phyloP scores from a whole-genome alignment of 1,140 invertebrate genomes.

The Dendroctonus ponderosae region DNA sequence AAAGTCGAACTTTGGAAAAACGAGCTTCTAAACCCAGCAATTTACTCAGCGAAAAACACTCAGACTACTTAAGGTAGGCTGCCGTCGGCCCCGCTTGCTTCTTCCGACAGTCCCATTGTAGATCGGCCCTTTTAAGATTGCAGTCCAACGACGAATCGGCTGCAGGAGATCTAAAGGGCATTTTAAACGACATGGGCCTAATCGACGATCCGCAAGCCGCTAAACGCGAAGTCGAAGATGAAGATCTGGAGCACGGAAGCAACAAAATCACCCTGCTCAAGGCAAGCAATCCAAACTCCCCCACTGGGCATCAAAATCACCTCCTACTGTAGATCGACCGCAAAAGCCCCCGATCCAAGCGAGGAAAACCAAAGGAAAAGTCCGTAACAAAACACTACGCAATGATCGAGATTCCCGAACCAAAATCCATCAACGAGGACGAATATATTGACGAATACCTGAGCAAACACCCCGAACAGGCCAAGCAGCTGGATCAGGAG shows the following conservation, averaged over 20 bases:
- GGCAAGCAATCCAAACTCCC: not conserved
- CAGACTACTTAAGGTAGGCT: conserved; percentile 17
- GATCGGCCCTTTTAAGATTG: conserved; percentile 11
- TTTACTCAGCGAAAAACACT: conserved; percentile 17
- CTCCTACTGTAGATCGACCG: conserved; percentile 12
- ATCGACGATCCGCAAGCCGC: conserved; percentile 32
- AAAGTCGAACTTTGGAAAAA: conserved; percentile 13
- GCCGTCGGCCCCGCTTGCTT: not conserved
- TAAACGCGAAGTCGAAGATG: conserved; percentile 40
- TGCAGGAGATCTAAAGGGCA: conserved; percentile 40
- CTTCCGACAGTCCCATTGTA: not conserved
- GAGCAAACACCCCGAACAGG: conserved; percentile 28
- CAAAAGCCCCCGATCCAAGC: not conserved
- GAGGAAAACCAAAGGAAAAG: conserved; percentile 11
- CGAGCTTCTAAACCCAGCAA: conserved; percentile 8
- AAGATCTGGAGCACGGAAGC: conserved; percentile 40
- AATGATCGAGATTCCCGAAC: conserved; percentile 10
- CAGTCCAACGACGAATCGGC: conserved; percentile 25
- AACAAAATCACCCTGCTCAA: conserved; percentile 22
- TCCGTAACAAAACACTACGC: conserved; percentile 6
- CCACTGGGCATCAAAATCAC: not conserved
- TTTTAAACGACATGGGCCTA: conserved; percentile 44
- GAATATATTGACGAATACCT: conserved; percentile 41
- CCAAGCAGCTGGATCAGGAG: not conserved
- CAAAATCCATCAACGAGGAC: conserved; percentile 36